Evolutionary conservation across 2,113 vertebrate species (phyloP), one percentile per base, ranked within the genome.

Genomic region (Hippocampus mohnikei): DNA sequence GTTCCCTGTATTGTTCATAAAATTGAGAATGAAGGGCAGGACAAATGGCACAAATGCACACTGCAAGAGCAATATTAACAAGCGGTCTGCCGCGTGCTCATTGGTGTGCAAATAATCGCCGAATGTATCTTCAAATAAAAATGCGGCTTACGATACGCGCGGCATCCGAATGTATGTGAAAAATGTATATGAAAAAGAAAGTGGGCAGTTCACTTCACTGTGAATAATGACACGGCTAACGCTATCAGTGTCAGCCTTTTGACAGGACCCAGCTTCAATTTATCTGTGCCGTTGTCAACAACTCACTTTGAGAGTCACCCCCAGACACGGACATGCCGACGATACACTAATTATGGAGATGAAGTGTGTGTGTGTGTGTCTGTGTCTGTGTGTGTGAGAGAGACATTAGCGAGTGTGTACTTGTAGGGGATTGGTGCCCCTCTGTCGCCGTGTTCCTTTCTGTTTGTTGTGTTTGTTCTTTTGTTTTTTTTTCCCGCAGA

Each of bases 331-430:
- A 83, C 83, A 82, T 81, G 86, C 87, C 88, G 88, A 89, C 87
- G 83, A 74, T 79, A 85, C 82, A 83, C 76, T 84, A 86, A 90
- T 91, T 89, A 90, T 91, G 88, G 77, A 89, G 82, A 91, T 89
- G 82, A 87, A 79, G 71, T 55, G 72, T 37, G 77, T 70, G 69
- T 67, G 78, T 81, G 73, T 61, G 68, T 58, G 46, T 53, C 48
- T 52, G 72, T 23, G 67, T 40, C 29, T 66, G 67, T 70, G 41
- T 37, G 65, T 59, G 73, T 10, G 33, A 70, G 29, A 18, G 18
- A 40, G 20, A 41, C 46, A 42, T n/a, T 12, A 20, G 18, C 70
- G 55, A 44, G 52, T 76, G 74, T 65, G 58, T 67, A 16, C 33
- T 7, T 69, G 53, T 68, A 5, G 23, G 23, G 21, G 40, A 64